Base-by-base conservation (phyloP, 2,888 invertebrate species). In the Zhuqinia jingwanae region DNA sequence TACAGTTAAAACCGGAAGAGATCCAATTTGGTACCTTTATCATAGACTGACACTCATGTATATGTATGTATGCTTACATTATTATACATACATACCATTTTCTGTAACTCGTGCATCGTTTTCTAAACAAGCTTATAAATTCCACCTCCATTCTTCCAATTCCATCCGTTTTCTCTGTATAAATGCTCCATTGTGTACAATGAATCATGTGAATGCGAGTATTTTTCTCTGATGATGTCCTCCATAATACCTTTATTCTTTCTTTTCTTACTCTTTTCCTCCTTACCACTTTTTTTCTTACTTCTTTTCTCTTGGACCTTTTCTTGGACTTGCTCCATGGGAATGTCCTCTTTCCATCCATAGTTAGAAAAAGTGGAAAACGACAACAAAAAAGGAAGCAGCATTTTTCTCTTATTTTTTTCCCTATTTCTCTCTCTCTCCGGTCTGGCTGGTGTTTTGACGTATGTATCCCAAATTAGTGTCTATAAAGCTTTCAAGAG, bases 401-500 rank as follows among this genome's bases (percentile, higher is more conserved):
- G 17, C n/a, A 30, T 17, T 60, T 58, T 76, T 60, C 58, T 77
- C 60, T 27, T 60, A 6, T 60, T 2, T 13, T 60, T 30, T 25
- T 25, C 11, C 25, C 11, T 58, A n/a, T n/a, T n/a, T 25, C 22
- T n/a, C 27, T 78, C 77, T 79, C 25, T 25, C 56, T 36, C 25
- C 60, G 22, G 53, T 50, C 68, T 27, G 13, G 63, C 50, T 50
- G 79, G 25, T 73, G 42, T 73, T 82, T 73, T 82, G 81, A 75
- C 73, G 81, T 70, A 70, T 70, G 70, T 75, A 73, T 73, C 81
- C 73, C 81, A 73, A 82, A 73, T 82, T 82, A 82, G 82, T 82
- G 75, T 75, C 82, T 75, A 82, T 82, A 82, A 82, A 75, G 82
- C 82, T 82, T 82, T 82, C 82, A 82, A 82, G 82, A 82, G 75